Conservation (phyloP, 2,797 vertebrate species). For the Cossypha heuglini region DNA sequence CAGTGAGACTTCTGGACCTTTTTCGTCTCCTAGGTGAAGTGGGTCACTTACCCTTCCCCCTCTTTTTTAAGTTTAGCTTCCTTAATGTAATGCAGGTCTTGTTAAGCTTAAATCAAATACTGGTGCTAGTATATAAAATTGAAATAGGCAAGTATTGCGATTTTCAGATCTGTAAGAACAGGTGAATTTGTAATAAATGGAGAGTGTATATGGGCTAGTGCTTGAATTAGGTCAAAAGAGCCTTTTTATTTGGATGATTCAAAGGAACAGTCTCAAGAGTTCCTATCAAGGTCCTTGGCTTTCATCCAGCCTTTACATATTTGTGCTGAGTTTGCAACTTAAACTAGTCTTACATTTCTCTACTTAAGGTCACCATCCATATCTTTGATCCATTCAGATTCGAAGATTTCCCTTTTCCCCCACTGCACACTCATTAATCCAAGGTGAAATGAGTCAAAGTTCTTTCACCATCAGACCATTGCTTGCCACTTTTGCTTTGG, state of each 20-base stretch:
- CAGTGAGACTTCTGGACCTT: not conserved
- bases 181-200: not conserved
- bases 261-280: not conserved
- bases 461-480: not conserved
- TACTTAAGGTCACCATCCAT: not conserved
- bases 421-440: not conserved
- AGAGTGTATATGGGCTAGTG: not conserved
- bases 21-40: not conserved
- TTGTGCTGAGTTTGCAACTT: not conserved
- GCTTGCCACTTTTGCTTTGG: not conserved
- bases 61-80: not conserved
- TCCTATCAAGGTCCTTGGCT: not conserved
- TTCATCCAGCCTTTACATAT: not conserved
- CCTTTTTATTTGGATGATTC: not conserved
- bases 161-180: not conserved
- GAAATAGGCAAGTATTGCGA: not conserved
- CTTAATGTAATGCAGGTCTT: not conserved
- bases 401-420: not conserved
- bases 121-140: not conserved
- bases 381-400: not conserved
- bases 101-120: not conserved
- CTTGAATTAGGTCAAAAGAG: not conserved
- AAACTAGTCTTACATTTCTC: not conserved
- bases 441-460: not conserved
- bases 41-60: not conserved